Evolutionary conservation across 35 echinoderm and acorn worm species (phyloP), one percentile per base, ranked within the genome.

Genomic region (Ophiothrix spiculata): DNA sequence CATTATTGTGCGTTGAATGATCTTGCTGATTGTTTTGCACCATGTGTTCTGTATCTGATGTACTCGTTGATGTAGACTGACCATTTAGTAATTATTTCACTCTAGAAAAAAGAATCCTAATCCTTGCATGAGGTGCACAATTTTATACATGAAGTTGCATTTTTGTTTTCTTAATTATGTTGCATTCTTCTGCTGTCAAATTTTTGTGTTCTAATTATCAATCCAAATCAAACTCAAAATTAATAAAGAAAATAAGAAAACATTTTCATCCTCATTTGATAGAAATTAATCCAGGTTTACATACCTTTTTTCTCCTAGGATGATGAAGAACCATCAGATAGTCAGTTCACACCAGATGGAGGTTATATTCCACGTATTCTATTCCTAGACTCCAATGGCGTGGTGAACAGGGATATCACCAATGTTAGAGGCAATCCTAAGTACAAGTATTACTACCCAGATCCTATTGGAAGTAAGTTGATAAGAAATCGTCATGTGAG

Each of bases 281-380:
- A 29, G 4, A 82, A 69, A 23, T 32, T 82, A 17, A 19, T 29
- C n/a, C n/a, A n/a, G n/a, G n/a, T n/a, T n/a, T n/a, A n/a, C n/a
- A n/a, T n/a, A n/a, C n/a, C n/a, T 86, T 75, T 25, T 41, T 35
- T 77, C 37, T 77, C 23, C 42, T 69, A 97, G 95, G 95, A 97
- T 80, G 85, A 89, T 86, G 95, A 97, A 37, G 95, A 97, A 74
- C 95, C 95, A 45, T 49, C 64, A 42, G 95, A 88, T 25, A 80
- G 42, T 21, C 56, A 93, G 77, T 97, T 88, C 41, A 75, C 84
- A 25, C 95, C 95, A 37, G 95, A 97, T 56, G 95, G 95, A 29
- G 95, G 95, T 0, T 97, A 97, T 64, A 97, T 97, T 79, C 95
- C 95, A 17, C 87, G 95, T 56, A 97, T 97, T 42, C 82, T 97